A percentile compares a stretch with the other conserved stretches of the same genome.
Conservation (phyloP, 2,888 invertebrate species). For the Pseudoips prasinana region DNA sequence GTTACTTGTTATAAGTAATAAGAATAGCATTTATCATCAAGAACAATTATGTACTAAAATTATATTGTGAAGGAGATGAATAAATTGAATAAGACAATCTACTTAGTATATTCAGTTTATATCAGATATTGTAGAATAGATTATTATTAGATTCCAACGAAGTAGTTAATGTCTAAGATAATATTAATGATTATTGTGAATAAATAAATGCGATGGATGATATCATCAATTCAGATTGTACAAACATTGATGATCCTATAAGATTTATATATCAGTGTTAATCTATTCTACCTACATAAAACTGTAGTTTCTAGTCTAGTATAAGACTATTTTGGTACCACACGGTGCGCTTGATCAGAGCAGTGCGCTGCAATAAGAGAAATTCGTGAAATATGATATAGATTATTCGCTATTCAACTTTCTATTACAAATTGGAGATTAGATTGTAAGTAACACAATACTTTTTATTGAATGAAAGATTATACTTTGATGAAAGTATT, state of each 20-base stretch:
- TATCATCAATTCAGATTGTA: conserved; percentile 13
- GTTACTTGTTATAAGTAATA: conserved; percentile 5
- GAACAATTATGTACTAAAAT: not conserved
- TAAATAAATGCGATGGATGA: conserved; percentile 19
- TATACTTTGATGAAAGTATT: too few species aligned
- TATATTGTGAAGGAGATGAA: not conserved
- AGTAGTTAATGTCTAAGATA: conserved; percentile 4
- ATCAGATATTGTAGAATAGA: too few species aligned
- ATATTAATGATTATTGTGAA: conserved; percentile 15
- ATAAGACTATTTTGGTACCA: conserved; percentile 23
- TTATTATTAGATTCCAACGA: too few species aligned
- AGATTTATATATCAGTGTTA: conserved; percentile 14
- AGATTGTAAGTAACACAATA: conserved; percentile 14
- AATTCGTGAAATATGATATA: conserved; percentile 17
- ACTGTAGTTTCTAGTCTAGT: conserved; percentile 22
- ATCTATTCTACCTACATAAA: conserved; percentile 19
- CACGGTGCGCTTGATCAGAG: conserved; percentile 25
- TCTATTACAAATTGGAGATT: conserved; percentile 16
- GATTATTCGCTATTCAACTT: conserved; percentile 14
- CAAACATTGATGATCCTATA: conserved; percentile 12
- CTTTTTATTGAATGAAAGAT: not conserved
- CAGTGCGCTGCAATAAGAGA: conserved; percentile 14
- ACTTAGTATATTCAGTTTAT: too few species aligned
- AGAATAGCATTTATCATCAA: not conserved
- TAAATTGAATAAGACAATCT: too few species aligned